phyloP scores from a whole-genome alignment of 1,140 invertebrate genomes.

The Ladona fulva region DNA sequence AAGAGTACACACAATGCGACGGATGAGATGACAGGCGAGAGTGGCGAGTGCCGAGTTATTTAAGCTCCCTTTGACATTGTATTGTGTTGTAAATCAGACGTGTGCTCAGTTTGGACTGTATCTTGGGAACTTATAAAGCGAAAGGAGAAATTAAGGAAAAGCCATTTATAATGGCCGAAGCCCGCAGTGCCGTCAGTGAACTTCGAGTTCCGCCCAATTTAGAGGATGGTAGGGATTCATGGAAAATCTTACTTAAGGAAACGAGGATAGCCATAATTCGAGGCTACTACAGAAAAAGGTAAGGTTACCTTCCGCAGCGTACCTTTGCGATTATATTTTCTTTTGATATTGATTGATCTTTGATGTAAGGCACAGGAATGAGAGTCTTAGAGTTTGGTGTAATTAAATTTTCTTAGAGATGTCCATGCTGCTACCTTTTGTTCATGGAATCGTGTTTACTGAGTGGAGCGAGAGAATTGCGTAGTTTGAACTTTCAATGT shows the following conservation, averaged over 20 bases:
- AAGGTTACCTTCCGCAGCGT: conserved; percentile 18
- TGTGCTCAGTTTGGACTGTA: background rate
- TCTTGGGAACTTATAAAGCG: background rate
- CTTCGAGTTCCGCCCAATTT: conserved; percentile 33
- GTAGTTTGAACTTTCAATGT: too few relatives aligned
- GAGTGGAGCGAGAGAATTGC: too few relatives aligned
- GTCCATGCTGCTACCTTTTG: too few relatives aligned
- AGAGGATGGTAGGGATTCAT: conserved; percentile 33
- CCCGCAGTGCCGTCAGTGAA: conserved; percentile 36
- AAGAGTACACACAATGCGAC: background rate
- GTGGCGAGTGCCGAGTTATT: background rate
- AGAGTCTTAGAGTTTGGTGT: too few relatives aligned
- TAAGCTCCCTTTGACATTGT: background rate
- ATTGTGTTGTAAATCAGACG: background rate
- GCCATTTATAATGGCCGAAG: conserved; percentile 37
- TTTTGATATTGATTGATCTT: too few relatives aligned
- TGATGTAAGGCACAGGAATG: too few relatives aligned
- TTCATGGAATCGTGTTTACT: too few relatives aligned
- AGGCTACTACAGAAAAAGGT: conserved; percentile 30
- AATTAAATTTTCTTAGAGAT: too few relatives aligned
- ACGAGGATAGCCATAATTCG: conserved; percentile 29
- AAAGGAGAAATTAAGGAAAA: background rate
- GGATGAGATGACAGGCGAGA: background rate
- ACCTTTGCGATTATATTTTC: too few relatives aligned
- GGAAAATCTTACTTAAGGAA: conserved; percentile 31